Conservation (phyloP, 2,113 vertebrate species). For the Malurus alboscapulatus region DNA sequence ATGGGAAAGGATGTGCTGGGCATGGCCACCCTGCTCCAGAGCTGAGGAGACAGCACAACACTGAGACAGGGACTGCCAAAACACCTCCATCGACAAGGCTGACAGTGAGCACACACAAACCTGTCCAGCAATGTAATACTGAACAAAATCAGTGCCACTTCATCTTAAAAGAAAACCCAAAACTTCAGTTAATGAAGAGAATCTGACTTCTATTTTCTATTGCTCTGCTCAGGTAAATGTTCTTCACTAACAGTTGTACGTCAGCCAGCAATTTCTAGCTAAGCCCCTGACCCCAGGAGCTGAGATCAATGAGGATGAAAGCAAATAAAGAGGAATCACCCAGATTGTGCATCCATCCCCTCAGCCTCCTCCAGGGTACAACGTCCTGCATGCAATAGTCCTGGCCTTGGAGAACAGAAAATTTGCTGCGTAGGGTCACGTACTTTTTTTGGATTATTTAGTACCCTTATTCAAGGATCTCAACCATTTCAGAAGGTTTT, state of each 20-base stretch:
- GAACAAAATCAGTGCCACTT: neutral
- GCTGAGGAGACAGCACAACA: neutral
- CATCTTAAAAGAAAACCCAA: too few relatives aligned
- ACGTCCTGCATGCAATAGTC: neutral
- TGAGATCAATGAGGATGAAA: neutral
- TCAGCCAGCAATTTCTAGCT: neutral
- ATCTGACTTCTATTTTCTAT: neutral
- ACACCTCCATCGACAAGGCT: neutral
- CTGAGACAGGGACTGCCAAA: neutral
- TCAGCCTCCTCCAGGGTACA: neutral
- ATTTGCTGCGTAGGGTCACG: neutral
- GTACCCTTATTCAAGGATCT: neutral
- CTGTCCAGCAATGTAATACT: neutral
- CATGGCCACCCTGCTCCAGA: fast-evolving
- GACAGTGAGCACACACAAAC: neutral
- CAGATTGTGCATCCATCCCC: neutral
- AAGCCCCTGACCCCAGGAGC: neutral
- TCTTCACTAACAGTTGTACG: neutral
- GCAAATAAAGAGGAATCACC: neutral
- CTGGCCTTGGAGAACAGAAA: neutral
- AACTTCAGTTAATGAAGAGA: neutral
- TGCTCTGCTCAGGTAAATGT: neutral
- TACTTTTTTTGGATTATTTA: neutral
- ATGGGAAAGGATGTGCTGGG: neutral
- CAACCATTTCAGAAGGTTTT: neutral